These are phyloP conservation scores for Leptopilina clavipes DNA, from an alignment of 1,140 invertebrate genomes.

Conservation along the genomic window DNA sequence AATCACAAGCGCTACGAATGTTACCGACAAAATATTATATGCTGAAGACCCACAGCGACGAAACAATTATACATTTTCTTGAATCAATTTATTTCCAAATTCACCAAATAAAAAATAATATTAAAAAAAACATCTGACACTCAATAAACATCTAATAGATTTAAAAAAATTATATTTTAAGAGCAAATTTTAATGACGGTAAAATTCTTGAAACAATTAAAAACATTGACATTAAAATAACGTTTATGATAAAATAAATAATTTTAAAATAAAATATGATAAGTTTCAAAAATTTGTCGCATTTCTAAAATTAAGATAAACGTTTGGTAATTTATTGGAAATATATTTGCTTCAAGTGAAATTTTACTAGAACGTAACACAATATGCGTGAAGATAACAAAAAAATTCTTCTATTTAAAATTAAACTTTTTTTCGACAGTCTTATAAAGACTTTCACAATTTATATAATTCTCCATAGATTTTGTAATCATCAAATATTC, in stretches of 20 bases:
- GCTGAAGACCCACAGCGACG: not conserved
- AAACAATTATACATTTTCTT: not conserved
- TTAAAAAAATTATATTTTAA: not conserved
- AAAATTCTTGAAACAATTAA: no score
- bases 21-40: not conserved
- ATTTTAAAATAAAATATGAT: no score
- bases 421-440: slow-evolving; percentile 14
- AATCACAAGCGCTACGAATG: slow-evolving; percentile 19
- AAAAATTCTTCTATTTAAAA: slow-evolving; percentile 48
- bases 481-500: not conserved
- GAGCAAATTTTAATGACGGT: not conserved
- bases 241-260: no score
- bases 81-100: slow-evolving; percentile 4
- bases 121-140: not conserved
- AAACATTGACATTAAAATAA: no score
- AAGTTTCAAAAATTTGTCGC: not conserved
- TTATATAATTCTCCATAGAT: slow-evolving; percentile 29
- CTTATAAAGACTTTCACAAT: not conserved
- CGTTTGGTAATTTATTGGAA: not conserved
- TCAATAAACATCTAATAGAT: no score
- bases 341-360: slow-evolving; percentile 2
- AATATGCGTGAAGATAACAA: not conserved
- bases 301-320: not conserved
- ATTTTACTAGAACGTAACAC: not conserved
- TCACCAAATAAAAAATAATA: not conserved